Conservation (phyloP, 2,888 invertebrate species). For the Ophioninae sp. region DNA sequence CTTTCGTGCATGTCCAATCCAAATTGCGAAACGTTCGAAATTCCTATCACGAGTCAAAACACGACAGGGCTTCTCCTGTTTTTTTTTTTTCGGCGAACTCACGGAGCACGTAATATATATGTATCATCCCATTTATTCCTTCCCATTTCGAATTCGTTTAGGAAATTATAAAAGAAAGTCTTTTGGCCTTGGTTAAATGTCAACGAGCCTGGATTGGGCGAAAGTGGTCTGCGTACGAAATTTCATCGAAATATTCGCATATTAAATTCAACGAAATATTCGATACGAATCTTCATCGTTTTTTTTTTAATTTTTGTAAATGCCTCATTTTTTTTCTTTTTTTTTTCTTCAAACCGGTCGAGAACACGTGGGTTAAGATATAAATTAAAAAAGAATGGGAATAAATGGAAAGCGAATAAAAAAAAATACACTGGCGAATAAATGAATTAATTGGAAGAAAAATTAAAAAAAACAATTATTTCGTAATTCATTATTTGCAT, state of each 20-base stretch:
- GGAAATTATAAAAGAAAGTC: neutral
- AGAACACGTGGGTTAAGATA: neutral
- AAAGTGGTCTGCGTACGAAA: neutral
- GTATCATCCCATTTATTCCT: neutral
- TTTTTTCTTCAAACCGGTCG: neutral
- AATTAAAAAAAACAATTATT: too few relatives aligned
- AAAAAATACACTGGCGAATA: too few relatives aligned
- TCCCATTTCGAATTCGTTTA: neutral
- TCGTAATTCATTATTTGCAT: too few relatives aligned
- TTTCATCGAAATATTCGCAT: neutral
- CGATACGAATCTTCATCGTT: neutral
- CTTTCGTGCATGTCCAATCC: slow-evolving; percentile 6
- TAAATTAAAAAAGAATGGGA: too few relatives aligned
- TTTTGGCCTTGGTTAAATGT: neutral
- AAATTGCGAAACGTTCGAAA: neutral
- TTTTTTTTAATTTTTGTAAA: neutral
- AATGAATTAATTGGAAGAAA: too few relatives aligned
- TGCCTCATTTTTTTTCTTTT: neutral
- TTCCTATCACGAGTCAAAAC: slow-evolving; percentile 3
- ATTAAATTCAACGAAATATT: neutral
- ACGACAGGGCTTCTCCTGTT: neutral
- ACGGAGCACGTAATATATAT: neutral
- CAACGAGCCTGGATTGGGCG: neutral
- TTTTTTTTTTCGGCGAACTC: neutral
- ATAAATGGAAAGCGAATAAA: too few relatives aligned